These are phyloP conservation scores for Cotesia glomerata DNA, from an alignment of 1,140 invertebrate genomes.

Conservation along the genomic window DNA sequence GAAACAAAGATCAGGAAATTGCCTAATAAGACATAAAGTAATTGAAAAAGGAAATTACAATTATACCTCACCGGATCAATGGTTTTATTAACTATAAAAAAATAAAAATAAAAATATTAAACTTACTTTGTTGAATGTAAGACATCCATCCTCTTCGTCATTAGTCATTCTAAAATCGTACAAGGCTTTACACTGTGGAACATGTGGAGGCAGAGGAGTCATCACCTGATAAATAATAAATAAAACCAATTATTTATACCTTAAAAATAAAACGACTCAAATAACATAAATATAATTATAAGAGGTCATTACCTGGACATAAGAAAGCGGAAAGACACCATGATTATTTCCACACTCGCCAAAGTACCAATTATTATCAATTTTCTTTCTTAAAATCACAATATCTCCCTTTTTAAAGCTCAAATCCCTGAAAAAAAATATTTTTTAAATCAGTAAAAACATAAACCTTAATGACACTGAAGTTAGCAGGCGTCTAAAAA, in stretches of 20 bases:
- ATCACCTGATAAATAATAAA: constrained; percentile 68
- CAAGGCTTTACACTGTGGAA: constrained; percentile 88
- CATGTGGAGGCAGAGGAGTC: constrained; percentile 76
- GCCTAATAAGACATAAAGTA: no score
- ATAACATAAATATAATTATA: constrained; percentile 3
- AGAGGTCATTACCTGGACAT: constrained; percentile 74
- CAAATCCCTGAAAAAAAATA: constrained; percentile 77
- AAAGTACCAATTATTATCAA: constrained; percentile 91
- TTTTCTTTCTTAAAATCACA: constrained; percentile 79
- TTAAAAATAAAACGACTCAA: neutral
- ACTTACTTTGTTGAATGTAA: constrained; percentile 87
- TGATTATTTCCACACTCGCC: constrained; percentile 81
- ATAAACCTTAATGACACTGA: no score
- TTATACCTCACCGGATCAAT: no score
- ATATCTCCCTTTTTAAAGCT: constrained; percentile 90
- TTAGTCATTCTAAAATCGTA: constrained; percentile 93
- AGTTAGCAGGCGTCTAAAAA: no score
- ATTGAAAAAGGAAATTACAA: no score
- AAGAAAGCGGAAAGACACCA: constrained; percentile 87
- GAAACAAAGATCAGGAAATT: no score
- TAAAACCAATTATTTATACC: neutral
- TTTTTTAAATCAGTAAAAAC: constrained; percentile 31
- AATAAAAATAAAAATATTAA: constrained; percentile 19
- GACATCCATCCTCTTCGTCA: constrained; percentile 89
- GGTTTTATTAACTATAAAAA: no score